These are phyloP conservation scores for Iphiclides podalirius DNA, from an alignment of 2,888 invertebrate species.

Conservation along the genomic window DNA sequence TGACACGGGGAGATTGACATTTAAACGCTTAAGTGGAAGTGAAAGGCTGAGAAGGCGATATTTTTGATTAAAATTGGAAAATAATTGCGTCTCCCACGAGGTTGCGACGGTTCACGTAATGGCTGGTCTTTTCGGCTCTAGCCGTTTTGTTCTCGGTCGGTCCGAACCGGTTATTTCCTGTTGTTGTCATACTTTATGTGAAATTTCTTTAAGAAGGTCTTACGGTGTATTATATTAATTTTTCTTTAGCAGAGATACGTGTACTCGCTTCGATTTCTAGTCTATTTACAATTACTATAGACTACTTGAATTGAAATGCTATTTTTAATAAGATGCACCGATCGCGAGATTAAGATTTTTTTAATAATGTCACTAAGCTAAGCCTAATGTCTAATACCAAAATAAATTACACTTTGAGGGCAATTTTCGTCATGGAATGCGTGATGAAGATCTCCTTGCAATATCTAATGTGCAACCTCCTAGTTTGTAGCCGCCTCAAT, in stretches of 20 bases:
- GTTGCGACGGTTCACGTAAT: conserved; percentile 56
- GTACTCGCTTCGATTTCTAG: too few species aligned
- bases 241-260: too few species aligned
- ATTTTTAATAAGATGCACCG: too few species aligned
- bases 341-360: too few species aligned
- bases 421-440: too few species aligned
- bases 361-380: too few species aligned
- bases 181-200: conserved; percentile 30
- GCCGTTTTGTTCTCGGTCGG: conserved; percentile 56
- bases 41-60: conserved; percentile 73
- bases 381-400: too few species aligned
- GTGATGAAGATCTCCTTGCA: neutral
- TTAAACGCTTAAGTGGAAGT: conserved; percentile 79
- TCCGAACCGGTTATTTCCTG: conserved; percentile 61
- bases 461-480: neutral
- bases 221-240: neutral
- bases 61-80: conserved; percentile 80
- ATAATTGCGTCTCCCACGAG: conserved; percentile 79
- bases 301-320: too few species aligned
- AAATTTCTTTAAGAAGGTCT: neutral
- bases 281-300: too few species aligned
- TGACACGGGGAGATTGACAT: conserved; percentile 70
- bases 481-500: neutral
- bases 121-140: conserved; percentile 50
- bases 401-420: too few species aligned